phyloP scores from a whole-genome alignment of 2,113 vertebrate genomes.

The Sinosuthora webbiana region DNA sequence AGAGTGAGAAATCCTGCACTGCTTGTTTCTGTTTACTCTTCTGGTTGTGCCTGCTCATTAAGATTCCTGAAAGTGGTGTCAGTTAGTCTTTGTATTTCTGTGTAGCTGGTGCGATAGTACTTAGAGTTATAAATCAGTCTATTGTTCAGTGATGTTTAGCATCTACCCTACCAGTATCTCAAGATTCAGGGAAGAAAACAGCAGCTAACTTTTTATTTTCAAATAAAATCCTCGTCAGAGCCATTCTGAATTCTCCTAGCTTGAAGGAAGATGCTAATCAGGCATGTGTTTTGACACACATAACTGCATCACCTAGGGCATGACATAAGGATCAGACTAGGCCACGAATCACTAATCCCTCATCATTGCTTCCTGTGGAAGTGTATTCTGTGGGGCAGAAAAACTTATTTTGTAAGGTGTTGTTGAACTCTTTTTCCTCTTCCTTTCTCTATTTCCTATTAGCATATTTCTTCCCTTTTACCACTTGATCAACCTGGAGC shows the following conservation, averaged over 20 bases:
- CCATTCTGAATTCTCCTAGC: not conserved
- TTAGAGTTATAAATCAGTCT: not conserved
- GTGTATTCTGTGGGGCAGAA: not conserved
- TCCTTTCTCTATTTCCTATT: not conserved
- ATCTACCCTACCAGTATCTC: not conserved
- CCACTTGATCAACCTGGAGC: not conserved
- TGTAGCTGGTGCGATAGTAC: not conserved
- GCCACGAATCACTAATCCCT: not conserved
- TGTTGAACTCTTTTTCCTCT: not conserved
- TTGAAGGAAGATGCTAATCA: not conserved
- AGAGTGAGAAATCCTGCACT: not conserved
- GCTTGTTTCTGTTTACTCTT: conserved; percentile 2
- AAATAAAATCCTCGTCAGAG: not conserved
- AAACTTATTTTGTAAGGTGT: not conserved
- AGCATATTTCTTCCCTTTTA: not conserved
- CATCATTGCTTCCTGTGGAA: not conserved
- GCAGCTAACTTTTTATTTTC: not conserved
- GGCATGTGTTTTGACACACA: not conserved
- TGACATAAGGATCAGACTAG: not conserved
- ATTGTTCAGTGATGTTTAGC: not conserved
- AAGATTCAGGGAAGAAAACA: not conserved
- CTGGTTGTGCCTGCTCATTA: not conserved
- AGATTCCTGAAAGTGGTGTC: not conserved
- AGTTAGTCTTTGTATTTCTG: not conserved
- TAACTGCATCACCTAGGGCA: not conserved